phyloP scores from a whole-genome alignment of 2,888 invertebrate genomes.

The Chirona hameri region DNA sequence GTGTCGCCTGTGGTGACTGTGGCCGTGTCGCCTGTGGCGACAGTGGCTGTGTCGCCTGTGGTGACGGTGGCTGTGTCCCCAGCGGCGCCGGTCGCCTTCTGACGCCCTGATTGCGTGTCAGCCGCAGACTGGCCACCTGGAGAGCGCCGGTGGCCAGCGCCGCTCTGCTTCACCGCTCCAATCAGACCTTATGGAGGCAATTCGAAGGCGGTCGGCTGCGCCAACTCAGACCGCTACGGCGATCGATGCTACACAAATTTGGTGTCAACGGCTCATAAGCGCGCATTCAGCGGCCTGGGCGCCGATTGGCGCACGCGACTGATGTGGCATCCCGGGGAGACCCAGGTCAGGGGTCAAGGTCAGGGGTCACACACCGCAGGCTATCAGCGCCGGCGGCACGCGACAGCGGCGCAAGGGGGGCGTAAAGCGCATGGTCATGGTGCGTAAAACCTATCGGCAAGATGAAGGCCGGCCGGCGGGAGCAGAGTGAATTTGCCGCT shows the following conservation, averaged over 20 bases:
- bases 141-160: not conserved
- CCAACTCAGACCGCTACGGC: not conserved
- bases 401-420: not conserved
- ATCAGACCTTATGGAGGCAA: constrained; percentile 10
- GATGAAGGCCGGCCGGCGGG: not conserved
- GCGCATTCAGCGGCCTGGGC: not conserved
- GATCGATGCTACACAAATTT: not conserved
- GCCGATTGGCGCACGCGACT: not conserved
- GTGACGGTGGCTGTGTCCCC: not conserved
- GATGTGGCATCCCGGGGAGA: too few species aligned
- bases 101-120: constrained; percentile 28
- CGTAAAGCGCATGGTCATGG: not conserved
- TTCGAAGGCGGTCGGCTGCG: not conserved
- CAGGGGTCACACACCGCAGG: constrained; percentile 8
- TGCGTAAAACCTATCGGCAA: not conserved
- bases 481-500: too few species aligned
- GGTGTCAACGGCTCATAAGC: constrained; percentile 22
- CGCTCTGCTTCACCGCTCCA: not conserved
- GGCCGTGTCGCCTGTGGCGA: too few species aligned
- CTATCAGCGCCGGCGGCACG: not conserved
- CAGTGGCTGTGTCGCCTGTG: too few species aligned
- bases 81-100: not conserved
- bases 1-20: too few species aligned
- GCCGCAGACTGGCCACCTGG: constrained; percentile 14
- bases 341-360: not conserved